Base-by-base conservation (phyloP, 92 coral and sea anemone species). In the Montipora capitata region DNA sequence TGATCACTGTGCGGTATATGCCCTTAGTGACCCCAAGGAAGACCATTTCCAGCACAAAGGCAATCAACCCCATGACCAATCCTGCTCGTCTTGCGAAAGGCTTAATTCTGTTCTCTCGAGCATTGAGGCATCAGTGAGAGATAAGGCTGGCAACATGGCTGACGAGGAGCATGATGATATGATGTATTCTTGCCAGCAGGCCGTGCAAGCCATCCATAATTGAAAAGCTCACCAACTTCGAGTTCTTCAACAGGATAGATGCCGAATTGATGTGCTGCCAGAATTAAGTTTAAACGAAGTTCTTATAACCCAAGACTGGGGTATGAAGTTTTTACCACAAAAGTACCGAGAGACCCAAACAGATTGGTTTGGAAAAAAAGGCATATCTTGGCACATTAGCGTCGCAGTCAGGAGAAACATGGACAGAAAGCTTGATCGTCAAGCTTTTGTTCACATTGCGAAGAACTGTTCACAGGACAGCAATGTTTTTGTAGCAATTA, bases 211-310 rank as follows among this genome's bases (percentile, higher is more conserved):
- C 62, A 89, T 89, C 18, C 45, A 83, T n/a, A 38, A 70, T 48
- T 89, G 93, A 90, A 89, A 89, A 68, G 85, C 93, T 15, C 93
- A 89, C 75, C 90, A 89, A 51, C 85, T 89, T 35, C 85, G 90
- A 18, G 66, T 71, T 44, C 79, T 69, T n/a, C 74, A 75, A 66
- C 90, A 89, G 77, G 90, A 89, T 44, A 84, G 67, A 61, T 54
- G 84, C 27, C 72, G 93, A 41, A 69, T 39, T 16, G 85, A 65
- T 27, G 61, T 66, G 16, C 66, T 78, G 44, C 45, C 44, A 7
- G 42, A 48, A 56, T 27, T 89, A 44, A 64, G 59, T 85, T 41
- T 40, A 15, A 51, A 17, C 45, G 65, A 67, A 38, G 85, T 89
- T 15, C 56, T 89, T 11, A 68, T 89, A 44, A 89, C 93, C 54